These are phyloP conservation scores for Hydrophis major DNA, from an alignment of 2,797 vertebrate species.

Conservation along the genomic window DNA sequence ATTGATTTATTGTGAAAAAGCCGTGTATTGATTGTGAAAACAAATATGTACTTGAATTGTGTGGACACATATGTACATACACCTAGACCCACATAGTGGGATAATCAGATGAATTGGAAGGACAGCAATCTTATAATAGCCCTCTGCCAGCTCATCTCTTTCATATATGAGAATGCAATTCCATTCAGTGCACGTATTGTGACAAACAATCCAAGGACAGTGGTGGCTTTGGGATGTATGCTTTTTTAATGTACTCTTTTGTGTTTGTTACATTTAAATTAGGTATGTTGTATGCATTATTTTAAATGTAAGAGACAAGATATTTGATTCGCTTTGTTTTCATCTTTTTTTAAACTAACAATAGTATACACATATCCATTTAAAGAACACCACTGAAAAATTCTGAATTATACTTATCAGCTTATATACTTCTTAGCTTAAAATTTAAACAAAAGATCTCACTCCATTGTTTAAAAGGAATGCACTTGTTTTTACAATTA, in stretches of 20 bases:
- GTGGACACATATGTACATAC: neutral
- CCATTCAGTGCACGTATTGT: neutral
- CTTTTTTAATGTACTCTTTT: neutral
- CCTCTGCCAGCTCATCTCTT: neutral
- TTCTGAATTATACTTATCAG: neutral
- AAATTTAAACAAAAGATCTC: neutral
- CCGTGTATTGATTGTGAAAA: neutral
- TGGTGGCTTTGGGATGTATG: neutral
- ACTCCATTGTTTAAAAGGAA: neutral
- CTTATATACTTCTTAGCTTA: neutral
- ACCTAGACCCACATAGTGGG: neutral
- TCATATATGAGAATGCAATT: neutral
- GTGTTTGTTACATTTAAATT: neutral
- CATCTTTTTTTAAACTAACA: neutral
- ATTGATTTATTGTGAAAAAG: neutral
- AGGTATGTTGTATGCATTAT: neutral
- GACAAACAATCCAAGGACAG: neutral
- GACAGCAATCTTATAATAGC: neutral
- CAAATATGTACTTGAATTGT: neutral
- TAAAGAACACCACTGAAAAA: neutral
- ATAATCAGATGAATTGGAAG: neutral
- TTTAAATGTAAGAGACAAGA: neutral
- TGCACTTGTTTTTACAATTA: neutral
- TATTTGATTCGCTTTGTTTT: neutral
- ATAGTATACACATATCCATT: neutral